Evolutionary conservation across 92 coral and sea anemone genomes (phyloP), one percentile per base, ranked within the genome.

Genomic region (Zoanthus sociatus): DNA sequence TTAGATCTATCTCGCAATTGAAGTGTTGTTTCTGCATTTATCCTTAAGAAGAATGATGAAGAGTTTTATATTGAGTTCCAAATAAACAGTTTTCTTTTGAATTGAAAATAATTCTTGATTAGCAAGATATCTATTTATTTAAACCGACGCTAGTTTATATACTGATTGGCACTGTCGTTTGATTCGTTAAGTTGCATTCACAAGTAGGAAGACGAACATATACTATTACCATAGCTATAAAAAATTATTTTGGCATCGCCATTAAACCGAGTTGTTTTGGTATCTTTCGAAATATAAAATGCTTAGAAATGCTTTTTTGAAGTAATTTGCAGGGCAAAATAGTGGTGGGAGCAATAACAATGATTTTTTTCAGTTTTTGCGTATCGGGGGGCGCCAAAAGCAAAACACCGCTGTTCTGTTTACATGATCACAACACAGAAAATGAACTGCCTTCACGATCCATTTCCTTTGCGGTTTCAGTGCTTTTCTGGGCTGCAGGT

Each of bases 381-480:
- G 9, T 10, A 33, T 78, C 71, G 56, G 17, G 58, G 26, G 69
- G 20, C 58, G 60, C 26, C 73, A 67, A 68, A 66, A 81, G 47
- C 73, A 67, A 68, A 66, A 81, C 61, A 66, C 14, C 17, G 21
- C 14, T 66, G 55, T 9, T 6, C 63, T 81, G 85, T 81, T 64
- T 81, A 81, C 67, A 12, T 66, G 75, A 47, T 64, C 75, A 66
- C 84, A 66, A 66, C 74, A 10, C 56, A 8, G 54, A 53, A 16
- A 2, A 3, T 37, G 13, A 42, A 56, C 60, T 61, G 66, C 51
- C 61, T 46, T 66, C 45, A 13, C 21, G 46, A 64, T 81, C 75
- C 66, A 81, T 66, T 66, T 81, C 85, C 85, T 66, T 81, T 81
- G 63, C 67, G 85, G 85, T 81, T 50, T 60, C 5, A 18, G 26